A percentile compares a stretch with the other conserved stretches of the same genome.
phyloP scores from a whole-genome alignment of 2,888 invertebrate genomes.

The Synanthedon tipuliformis region DNA sequence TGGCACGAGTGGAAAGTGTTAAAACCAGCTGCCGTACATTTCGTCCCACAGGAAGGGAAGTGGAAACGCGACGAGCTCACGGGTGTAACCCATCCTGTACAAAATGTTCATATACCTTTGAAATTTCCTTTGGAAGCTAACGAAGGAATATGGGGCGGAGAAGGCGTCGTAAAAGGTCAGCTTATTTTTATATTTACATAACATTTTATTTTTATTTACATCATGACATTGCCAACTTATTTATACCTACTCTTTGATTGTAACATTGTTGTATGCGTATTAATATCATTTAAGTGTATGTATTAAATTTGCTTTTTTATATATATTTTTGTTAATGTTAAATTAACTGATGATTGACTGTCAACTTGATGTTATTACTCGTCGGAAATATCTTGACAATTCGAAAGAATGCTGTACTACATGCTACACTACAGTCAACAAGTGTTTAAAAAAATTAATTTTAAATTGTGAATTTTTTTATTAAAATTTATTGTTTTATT shows the following conservation, averaged over 20 bases:
- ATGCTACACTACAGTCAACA: too few relatives aligned
- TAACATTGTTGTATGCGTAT: too few relatives aligned
- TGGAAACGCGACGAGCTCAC: constrained; percentile 80
- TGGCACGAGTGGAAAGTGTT: constrained; percentile 85
- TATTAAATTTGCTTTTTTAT: too few relatives aligned
- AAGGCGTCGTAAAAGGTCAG: constrained; percentile 85
- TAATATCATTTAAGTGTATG: too few relatives aligned
- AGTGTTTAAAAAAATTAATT: too few relatives aligned
- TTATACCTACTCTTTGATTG: not conserved
- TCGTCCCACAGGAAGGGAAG: constrained; percentile 78
- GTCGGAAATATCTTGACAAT: too few relatives aligned
- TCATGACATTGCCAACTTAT: not conserved
- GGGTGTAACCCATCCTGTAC: constrained; percentile 78
- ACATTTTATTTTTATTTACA: constrained; percentile 1
- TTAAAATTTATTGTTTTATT: too few relatives aligned
- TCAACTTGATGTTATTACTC: too few relatives aligned
- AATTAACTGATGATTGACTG: too few relatives aligned
- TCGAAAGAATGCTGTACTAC: too few relatives aligned
- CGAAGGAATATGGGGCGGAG: constrained; percentile 96
- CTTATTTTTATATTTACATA: constrained; percentile 5
- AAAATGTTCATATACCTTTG: constrained; percentile 81
- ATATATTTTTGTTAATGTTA: not conserved
- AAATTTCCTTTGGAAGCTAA: constrained; percentile 83
- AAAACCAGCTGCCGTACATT: constrained; percentile 74
- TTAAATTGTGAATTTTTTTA: too few relatives aligned